Evolutionary conservation across 2,888 invertebrate species (phyloP), one percentile per base, ranked within the genome.

Genomic region (Melipona bicolor): DNA sequence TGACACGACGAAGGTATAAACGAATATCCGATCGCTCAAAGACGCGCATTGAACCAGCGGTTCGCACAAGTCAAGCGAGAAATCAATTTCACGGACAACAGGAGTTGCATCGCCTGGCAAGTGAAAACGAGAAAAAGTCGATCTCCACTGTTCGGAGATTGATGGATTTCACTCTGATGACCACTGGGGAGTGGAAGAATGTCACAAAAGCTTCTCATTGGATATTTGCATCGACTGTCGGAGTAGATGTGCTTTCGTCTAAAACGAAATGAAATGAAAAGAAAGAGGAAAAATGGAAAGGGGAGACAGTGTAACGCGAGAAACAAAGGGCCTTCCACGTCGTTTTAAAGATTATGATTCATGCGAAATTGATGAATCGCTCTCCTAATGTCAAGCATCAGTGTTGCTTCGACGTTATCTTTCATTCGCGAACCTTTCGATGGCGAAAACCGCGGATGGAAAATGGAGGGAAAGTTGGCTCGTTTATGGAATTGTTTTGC

Each of bases 41-140:
- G 24, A 0, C 43, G 6, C 21, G 32, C 24, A 21, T 69, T 52
- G 5, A n/a, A 65, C 13, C 71, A 56, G 11, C n/a, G 59, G 27
- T 17, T 15, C 17, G n/a, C 52, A 11, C 15, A 70, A 61, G 65
- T 67, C 32, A 27, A n/a, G n/a, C 36, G 75, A 68, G 75, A 85
- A 83, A 86, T 87, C 85, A 81, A 82, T 83, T 84, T 79, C 79
- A 67, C 72, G 69, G 62, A 80, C 79, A 81, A 62, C 54, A 27
- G 78, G 70, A 43, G 71, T 19, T 65, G 52, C 61, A 43, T 64
- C 54, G 69, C 50, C 61, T 64, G 49, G 79, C 21, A 49, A 24
- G 43, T 17, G 21, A 13, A 54, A 67, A 81, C 73, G 77, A 77
- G 83, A 79, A 81, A 82, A 81, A 81, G 65, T 76, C 79, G 85